Evolutionary conservation across 2,797 vertebrate species (phyloP).

Genomic region (Mycteria americana): DNA sequence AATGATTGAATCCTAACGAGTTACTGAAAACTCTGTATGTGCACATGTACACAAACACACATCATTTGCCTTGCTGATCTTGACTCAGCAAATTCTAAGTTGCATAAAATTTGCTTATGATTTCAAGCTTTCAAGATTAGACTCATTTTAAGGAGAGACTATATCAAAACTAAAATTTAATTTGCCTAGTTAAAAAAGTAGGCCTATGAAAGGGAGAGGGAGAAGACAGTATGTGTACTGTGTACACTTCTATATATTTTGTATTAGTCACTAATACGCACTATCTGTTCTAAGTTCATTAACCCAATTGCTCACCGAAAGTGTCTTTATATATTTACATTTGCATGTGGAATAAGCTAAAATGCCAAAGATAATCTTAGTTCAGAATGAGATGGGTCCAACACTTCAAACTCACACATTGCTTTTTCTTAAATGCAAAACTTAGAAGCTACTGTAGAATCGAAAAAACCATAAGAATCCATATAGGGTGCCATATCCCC

Average conservation of each 20-base stretch:
- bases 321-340: neutral
- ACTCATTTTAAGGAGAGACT: neutral
- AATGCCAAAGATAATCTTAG: neutral
- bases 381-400: neutral
- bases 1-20: neutral
- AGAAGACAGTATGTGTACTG: neutral
- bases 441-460: neutral
- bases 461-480: neutral
- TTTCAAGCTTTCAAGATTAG: neutral
- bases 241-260: neutral
- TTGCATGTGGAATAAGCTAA: neutral
- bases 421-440: neutral
- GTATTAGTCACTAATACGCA: neutral
- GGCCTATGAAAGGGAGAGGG: neutral
- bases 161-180: neutral
- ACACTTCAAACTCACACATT: neutral
- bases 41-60: fast-evolving
- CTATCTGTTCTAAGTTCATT: neutral
- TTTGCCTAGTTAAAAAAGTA: neutral
- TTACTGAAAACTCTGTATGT: neutral
- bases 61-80: neutral
- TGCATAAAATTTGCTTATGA: neutral
- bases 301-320: neutral
- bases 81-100: neutral
- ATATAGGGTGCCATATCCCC: neutral